Evolutionary conservation across 2,888 invertebrate species (phyloP), one percentile per base, ranked within the genome.

Genomic region (Mesorhabditis spiculigera): DNA sequence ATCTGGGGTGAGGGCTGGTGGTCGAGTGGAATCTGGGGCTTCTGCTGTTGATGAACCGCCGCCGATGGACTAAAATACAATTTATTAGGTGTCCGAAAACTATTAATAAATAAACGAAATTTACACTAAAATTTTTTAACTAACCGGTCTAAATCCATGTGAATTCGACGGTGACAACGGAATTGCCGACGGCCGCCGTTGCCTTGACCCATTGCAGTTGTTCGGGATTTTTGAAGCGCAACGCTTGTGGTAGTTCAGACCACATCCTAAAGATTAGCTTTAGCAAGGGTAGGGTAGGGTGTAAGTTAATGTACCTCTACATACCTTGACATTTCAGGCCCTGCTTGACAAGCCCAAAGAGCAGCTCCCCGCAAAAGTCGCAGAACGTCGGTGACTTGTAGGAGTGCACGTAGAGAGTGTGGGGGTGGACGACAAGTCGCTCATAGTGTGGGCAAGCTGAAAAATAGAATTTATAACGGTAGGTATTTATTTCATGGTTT

Each of bases 331-430:
- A 98, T 89, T 98, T 97, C 81, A 98, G 91, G 75, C 98, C 98
- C 89, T 98, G 98, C 70, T 95, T 91, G 75, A 97, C 95, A 78
- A 98, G 90, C 4, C 98, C 98, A 89, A 97, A 97, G 45, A 98
- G 90, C 94, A 98, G 95, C 89, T 97, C 97, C 58, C 97, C 97
- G 88, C 98, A 98, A 89, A 95, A 96, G 90, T 98, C 97, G 89
- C 97, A 98, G 90, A 98, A 98, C 76, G 98, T 96, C 74, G 98
- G 98, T 79, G 93, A 92, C 90, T 95, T 96, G 89, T 97, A 98
- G 43, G 96, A 96, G 89, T 98, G 97, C 78, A 98, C 95, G 80
- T 92, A 91, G 71, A 98, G 90, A 78, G 93, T 91, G 89, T 98
- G 97, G 69, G 96, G 94, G 86, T 93, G 91, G 62, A 88, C 87